Base-by-base conservation (phyloP, 2,888 invertebrate genomes). In the Mesoligia furuncula region DNA sequence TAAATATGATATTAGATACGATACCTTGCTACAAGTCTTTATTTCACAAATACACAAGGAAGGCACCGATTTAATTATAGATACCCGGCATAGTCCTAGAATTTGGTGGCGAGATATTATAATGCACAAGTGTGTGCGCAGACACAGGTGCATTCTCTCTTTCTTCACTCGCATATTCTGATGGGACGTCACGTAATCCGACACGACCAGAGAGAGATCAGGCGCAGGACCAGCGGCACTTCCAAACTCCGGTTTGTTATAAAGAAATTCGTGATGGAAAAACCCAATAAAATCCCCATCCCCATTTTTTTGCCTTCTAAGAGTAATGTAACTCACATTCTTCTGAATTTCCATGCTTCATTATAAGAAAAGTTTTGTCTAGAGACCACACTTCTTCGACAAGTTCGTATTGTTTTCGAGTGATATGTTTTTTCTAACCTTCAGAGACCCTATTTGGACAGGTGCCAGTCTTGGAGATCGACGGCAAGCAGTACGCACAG, bases 401-500 rank as follows among this genome's bases (percentile, higher is more conserved):
- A 31, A 24, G 31, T 24, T 31, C 15, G 8, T 31, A 17, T 68
- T 48, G 17, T 67, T 57, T 51, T 59, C 15, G 0, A 61, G 9
- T 24, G 2, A 48, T 73, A 24, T 39, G 5, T 51, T 31, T 24
- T 24, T 11, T 36, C 15, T 68, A 11, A 20, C 13, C 66, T 69
- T 20, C 88, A 93, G 93, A 88, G 59, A 88, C 88, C 88, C 94
- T 67, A 96, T 98, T 97, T 90, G 97, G 98, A 0, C 97, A 97
- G 91, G 90, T 97, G 78, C 98, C 98, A 0, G 91, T 98, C 0
- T 88, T 98, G 65, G 97, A 97, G 92, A 94, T 98, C 3, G 97
- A 98, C 75, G 98, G 97, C 5, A 97, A 97, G 90, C 91, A 94
- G 82, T 94, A 97, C 78, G 95, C 97, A 48, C 98, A 98, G 91